A percentile compares a stretch with the other conserved stretches of the same genome.
phyloP scores from a whole-genome alignment of 1,140 invertebrate species.

The Triops longicaudatus region DNA sequence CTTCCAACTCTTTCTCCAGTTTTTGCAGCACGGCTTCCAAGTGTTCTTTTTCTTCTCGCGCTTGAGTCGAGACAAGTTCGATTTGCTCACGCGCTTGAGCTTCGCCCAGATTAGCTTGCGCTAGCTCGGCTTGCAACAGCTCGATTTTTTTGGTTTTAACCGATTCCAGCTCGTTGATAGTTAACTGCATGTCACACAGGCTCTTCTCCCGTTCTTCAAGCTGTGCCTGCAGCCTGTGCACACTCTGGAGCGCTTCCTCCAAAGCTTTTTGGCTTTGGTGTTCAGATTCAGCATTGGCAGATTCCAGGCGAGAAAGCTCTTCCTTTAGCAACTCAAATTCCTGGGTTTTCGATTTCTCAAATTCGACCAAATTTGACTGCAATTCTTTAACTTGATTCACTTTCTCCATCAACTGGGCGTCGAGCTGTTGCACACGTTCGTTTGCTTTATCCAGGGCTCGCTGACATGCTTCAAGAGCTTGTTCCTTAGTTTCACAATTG shows the following conservation, averaged over 20 bases:
- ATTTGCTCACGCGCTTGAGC: too few species aligned
- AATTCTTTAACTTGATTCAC: neutral
- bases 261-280: neutral
- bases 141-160: neutral
- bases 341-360: neutral
- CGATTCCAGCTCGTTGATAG: neutral
- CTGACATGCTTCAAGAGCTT: neutral
- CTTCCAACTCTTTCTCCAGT: too few species aligned
- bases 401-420: neutral
- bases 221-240: neutral
- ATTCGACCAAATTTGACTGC: neutral
- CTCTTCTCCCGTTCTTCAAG: neutral
- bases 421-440: neutral
- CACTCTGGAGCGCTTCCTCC: neutral
- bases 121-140: neutral
- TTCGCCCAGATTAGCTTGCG: too few species aligned
- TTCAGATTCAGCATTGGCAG: neutral
- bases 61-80: too few species aligned
- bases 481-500: neutral
- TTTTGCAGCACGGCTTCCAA: too few species aligned
- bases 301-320: neutral
- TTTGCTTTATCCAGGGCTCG: neutral
- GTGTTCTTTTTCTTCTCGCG: too few species aligned
- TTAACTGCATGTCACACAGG: neutral
- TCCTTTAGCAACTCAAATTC: neutral